Evolutionary conservation across 2,888 invertebrate genomes (phyloP), one percentile per base, ranked within the genome.

Genomic region (Noctua janthe): DNA sequence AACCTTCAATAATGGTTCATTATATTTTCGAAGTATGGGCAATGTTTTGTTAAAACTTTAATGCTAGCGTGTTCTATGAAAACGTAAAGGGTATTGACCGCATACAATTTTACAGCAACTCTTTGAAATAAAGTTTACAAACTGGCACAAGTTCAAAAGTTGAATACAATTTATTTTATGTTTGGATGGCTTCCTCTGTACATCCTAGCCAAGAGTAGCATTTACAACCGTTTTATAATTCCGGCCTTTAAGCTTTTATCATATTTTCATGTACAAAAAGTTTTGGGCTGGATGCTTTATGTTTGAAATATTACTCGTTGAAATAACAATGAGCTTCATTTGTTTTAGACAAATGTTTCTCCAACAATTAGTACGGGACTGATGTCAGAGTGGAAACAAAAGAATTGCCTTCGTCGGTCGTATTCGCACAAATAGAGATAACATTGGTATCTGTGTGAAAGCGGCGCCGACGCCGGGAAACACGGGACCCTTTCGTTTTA

Each of bases 111-210:
- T 89, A 86, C 83, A 89, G 78, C 74, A 85, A 88, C 78, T 80
- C 72, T 83, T 81, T 74, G 47, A 77, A 20, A 76, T 71, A 80
- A 84, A 84, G 75, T 90, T 87, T 79, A 76, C 75, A 84, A 87
- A 86, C 88, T 93, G 93, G 93, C 93, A 91, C 81, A 84, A 74
- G 87, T 90, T 92, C 93, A 92, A 92, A 90, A 85, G 82, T 74
- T 85, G 78, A 78, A 86, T 83, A 85, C 62, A 78, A 87, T 84
- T 87, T 86, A 79, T 86, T 87, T 78, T 71, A 75, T 71, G 74
- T 82, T 74, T 78, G 72, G 72, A 64, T 85, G 62, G 62, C 70
- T 79, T 70, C 62, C 59, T 74, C 13, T 80, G 11, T 80, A 78
- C 59, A 79, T 80, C 62, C 47, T 54, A 80, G 90, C 85, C 87